phyloP scores from a whole-genome alignment of 2,888 invertebrate genomes.

The Hybos culiciformis region DNA sequence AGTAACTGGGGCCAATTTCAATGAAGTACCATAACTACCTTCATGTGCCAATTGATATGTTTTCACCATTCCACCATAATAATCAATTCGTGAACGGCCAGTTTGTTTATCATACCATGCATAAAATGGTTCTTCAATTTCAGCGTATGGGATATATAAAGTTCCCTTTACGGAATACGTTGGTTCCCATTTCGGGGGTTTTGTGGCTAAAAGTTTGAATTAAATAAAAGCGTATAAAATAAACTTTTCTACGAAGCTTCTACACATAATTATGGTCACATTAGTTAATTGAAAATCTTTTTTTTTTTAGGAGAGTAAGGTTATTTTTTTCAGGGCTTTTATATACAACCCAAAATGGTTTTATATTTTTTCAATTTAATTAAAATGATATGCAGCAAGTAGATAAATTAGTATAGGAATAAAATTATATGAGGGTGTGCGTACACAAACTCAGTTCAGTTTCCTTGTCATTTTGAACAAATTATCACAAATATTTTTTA shows the following conservation, averaged over 20 bases:
- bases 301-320: too few species aligned
- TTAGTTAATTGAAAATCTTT: too few species aligned
- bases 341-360: too few species aligned
- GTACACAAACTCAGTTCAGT: too few species aligned
- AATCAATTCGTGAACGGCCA: constrained; percentile 78
- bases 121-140: constrained; percentile 80
- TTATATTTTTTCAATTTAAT: too few species aligned
- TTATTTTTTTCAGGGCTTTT: too few species aligned
- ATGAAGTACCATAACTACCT: constrained; percentile 52
- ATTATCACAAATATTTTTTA: too few species aligned
- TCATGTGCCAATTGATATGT: constrained; percentile 62
- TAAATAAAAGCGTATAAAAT: neutral
- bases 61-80: constrained; percentile 90
- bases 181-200: constrained; percentile 51
- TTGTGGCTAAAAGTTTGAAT: constrained; percentile 24
- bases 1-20: constrained; percentile 77
- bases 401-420: too few species aligned
- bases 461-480: too few species aligned
- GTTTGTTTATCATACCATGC: constrained; percentile 70
- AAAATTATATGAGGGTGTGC: too few species aligned
- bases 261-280: too few species aligned
- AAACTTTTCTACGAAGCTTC: neutral
- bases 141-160: constrained; percentile 83
- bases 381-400: too few species aligned
- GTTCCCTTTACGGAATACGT: constrained; percentile 64